phyloP scores from a whole-genome alignment of 2,113 vertebrate species.

The Myotis brandtii region DNA sequence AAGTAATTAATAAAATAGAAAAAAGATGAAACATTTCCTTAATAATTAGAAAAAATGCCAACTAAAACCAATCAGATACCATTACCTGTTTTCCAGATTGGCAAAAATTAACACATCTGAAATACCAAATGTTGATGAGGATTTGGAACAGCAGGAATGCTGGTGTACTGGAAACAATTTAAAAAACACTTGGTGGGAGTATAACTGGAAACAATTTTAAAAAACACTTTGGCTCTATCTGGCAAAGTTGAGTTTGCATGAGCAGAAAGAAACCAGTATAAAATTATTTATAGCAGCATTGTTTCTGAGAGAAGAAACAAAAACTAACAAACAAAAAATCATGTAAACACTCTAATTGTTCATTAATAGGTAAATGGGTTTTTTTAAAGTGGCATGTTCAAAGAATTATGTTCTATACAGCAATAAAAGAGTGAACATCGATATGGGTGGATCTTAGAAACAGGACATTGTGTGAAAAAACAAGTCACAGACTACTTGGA shows the following conservation, averaged over 20 bases:
- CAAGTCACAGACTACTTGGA: not conserved
- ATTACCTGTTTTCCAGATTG: not conserved
- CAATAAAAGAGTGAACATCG: not conserved
- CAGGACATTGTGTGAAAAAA: not conserved
- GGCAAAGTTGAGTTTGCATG: not conserved
- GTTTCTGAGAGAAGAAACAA: not conserved
- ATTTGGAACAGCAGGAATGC: not conserved
- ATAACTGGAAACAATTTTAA: not conserved
- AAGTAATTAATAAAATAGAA: not conserved
- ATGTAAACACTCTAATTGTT: not conserved
- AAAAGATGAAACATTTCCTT: not conserved
- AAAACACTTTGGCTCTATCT: not conserved
- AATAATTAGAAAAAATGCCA: constrained; percentile 6
- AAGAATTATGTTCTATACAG: not conserved
- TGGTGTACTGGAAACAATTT: not conserved
- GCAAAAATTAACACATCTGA: not conserved
- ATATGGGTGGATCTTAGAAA: not conserved
- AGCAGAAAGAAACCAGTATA: not conserved
- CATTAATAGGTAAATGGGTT: not conserved
- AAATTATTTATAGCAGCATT: not conserved
- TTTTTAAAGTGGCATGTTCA: not conserved
- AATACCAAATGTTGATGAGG: not conserved
- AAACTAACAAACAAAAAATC: constrained; percentile 16
- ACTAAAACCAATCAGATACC: not conserved
- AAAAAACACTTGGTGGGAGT: not conserved